A percentile compares a stretch with the other conserved stretches of the same genome.
Conservation (phyloP, 2,113 vertebrate species). For the Globicephala melas region DNA sequence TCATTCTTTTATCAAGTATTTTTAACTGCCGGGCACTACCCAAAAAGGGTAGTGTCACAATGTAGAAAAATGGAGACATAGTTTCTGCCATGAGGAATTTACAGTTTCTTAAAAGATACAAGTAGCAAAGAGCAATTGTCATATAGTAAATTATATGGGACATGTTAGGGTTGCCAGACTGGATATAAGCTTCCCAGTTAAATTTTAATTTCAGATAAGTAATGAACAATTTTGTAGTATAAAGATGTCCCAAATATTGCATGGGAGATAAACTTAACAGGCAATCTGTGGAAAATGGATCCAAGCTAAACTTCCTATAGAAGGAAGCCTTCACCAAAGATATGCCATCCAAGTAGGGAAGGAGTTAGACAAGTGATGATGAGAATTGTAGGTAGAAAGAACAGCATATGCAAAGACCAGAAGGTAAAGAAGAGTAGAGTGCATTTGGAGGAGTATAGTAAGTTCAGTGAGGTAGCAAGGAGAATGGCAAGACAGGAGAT, state of each 20-base stretch:
- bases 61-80: neutral
- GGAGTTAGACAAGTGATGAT: neutral
- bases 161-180: neutral
- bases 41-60: neutral
- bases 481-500: fast-evolving
- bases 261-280: neutral
- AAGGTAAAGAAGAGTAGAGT: neutral
- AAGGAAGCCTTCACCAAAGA: neutral
- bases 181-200: neutral
- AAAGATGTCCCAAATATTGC: neutral
- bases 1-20: neutral
- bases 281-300: neutral
- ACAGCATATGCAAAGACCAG: fast-evolving
- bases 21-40: neutral
- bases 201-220: neutral
- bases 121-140: neutral
- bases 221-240: neutral
- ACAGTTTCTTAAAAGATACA: neutral
- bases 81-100: neutral
- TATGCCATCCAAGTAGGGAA: neutral
- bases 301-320: neutral
- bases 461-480: neutral
- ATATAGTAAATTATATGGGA: neutral
- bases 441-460: neutral
- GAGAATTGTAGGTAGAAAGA: neutral